Percentiles rank a stretch among this genome's conserved stretches.
Conservation (phyloP, 2,888 invertebrate species). For the Calliphora vomitoria region DNA sequence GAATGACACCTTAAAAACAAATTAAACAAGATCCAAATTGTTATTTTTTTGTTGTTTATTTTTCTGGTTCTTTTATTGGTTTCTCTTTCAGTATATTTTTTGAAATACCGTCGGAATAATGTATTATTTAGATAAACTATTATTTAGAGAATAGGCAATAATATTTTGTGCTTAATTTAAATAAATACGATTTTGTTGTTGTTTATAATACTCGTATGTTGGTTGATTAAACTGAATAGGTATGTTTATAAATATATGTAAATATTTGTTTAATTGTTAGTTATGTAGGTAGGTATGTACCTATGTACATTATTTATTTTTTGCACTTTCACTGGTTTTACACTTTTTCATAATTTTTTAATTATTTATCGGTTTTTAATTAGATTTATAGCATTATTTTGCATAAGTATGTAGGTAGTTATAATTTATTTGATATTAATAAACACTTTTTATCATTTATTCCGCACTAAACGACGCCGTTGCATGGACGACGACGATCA, state of each 20-base stretch:
- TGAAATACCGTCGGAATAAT: conserved; percentile 34
- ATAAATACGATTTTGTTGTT: neutral
- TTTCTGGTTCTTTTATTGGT: conserved; percentile 9
- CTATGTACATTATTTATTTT: neutral
- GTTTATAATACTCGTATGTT: neutral
- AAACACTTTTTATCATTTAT: conserved; percentile 12
- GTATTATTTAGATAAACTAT: too few species aligned
- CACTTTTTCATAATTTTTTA: neutral
- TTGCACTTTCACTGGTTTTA: neutral
- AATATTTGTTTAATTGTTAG: neutral
- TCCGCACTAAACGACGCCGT: conserved; percentile 62
- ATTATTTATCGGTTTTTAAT: neutral
- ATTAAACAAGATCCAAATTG: neutral
- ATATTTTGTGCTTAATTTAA: neutral
- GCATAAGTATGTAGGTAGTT: neutral
- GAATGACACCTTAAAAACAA: conserved; percentile 9
- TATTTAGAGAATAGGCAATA: neutral
- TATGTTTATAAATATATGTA: neutral
- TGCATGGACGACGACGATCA: conserved; percentile 73
- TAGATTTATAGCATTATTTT: neutral
- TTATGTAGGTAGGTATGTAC: neutral
- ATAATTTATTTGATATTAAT: conserved; percentile 5
- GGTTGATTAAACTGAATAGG: neutral
- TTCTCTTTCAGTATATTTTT: neutral
- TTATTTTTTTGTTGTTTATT: neutral